A percentile compares a stretch with the other conserved stretches of the same genome.
Evolutionary conservation across 2,888 invertebrate genomes (phyloP).

Genomic region (Bhutanitis thaidina): DNA sequence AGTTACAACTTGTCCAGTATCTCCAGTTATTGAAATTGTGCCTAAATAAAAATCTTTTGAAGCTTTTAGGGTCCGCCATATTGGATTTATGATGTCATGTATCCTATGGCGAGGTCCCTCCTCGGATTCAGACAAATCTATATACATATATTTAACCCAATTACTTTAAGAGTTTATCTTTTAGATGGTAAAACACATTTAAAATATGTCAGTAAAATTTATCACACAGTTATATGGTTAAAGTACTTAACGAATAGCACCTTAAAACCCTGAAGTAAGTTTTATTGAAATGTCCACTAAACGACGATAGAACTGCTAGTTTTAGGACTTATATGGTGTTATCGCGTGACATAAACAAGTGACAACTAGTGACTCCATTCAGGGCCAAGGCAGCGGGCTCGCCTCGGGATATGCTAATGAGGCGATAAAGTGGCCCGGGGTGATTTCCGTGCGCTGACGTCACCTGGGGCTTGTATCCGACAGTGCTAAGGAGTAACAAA

Average conservation of each 20-base stretch:
- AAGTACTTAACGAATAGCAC: background rate
- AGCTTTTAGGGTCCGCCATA: too few species aligned
- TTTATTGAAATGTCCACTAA: constrained; percentile 7
- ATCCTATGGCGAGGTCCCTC: too few species aligned
- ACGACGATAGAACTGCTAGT: constrained; percentile 6
- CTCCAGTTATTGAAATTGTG: too few species aligned
- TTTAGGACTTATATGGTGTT: constrained; percentile 6
- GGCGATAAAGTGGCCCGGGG: constrained; percentile 37
- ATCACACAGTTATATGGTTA: background rate
- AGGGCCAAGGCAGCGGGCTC: constrained; percentile 3
- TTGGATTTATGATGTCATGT: too few species aligned
- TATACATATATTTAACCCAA: too few species aligned
- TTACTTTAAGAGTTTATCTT: too few species aligned
- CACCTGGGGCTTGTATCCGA: background rate
- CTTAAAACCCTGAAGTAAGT: background rate
- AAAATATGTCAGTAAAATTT: too few species aligned
- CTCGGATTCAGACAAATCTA: too few species aligned
- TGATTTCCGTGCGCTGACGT: constrained; percentile 28
- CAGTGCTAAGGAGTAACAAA: background rate
- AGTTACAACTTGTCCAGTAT: too few species aligned
- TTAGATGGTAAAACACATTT: too few species aligned
- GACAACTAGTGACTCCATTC: constrained; percentile 7
- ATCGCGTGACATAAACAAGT: constrained; percentile 6
- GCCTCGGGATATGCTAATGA: constrained; percentile 39
- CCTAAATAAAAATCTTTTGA: too few species aligned